These are phyloP conservation scores for Microcebus jonahi DNA, from an alignment of 2,113 vertebrate species.

Conservation along the genomic window DNA sequence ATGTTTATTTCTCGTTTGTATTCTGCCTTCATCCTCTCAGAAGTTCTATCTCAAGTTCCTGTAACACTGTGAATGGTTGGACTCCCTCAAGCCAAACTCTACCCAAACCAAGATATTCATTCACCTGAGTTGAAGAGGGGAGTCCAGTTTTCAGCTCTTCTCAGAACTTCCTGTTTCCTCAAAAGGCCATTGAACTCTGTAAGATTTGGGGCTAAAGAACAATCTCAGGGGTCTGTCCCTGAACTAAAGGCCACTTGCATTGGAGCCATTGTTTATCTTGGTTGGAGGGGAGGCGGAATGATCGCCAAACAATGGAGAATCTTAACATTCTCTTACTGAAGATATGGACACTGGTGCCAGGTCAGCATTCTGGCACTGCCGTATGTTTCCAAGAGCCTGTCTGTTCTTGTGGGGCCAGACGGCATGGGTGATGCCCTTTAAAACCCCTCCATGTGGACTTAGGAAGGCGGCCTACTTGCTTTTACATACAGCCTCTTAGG, in stretches of 20 bases:
- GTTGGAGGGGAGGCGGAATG: background rate
- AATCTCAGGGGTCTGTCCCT: background rate
- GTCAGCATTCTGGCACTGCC: background rate
- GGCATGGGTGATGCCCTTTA: background rate
- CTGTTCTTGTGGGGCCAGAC: background rate
- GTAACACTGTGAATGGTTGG: conserved; percentile 51
- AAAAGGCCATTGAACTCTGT: conserved; percentile 2
- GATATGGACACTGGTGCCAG: background rate
- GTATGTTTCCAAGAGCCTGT: background rate
- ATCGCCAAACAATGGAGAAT: conserved; percentile 45
- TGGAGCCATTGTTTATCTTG: conserved; percentile 15
- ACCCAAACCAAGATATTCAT: conserved; percentile 35
- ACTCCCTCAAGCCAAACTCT: conserved; percentile 45
- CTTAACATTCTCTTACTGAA: conserved; percentile 19
- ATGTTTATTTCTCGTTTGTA: conserved; percentile 59
- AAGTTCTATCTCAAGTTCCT: conserved; percentile 4
- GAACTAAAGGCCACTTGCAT: background rate
- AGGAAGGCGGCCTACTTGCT: conserved; percentile 35
- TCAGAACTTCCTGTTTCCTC: conserved; percentile 21
- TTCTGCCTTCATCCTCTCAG: conserved; percentile 36
- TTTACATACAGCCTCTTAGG: background rate
- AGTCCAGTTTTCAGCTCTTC: conserved; percentile 41
- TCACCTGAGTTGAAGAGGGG: conserved; percentile 17
- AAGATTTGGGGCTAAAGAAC: conserved; percentile 6
- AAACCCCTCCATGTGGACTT: background rate